Percentiles rank a stretch among this genome's conserved stretches.
Conservation (phyloP, 1,140 invertebrate species). For the Apis cerana region DNA sequence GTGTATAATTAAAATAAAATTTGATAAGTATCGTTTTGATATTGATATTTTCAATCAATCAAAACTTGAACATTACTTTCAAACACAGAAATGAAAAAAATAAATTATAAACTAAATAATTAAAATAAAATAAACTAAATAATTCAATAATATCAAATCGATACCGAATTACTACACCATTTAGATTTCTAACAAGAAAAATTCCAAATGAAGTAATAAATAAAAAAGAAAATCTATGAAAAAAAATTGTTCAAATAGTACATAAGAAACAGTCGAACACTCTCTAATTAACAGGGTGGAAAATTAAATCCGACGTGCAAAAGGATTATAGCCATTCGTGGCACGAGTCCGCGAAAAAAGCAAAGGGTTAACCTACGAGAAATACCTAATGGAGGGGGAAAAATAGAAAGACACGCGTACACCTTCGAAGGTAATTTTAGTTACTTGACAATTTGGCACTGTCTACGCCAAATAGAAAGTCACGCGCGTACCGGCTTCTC, state of each 20-base stretch:
- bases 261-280: background rate
- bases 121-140: no score
- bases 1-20: no score
- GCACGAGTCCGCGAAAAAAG: conserved; percentile 2
- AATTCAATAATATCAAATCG: no score
- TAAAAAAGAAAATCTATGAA: background rate
- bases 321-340: conserved; percentile 2
- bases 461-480: conserved; percentile 70
- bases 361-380: background rate
- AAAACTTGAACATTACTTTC: no score
- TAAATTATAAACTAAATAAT: no score
- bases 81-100: no score
- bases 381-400: conserved; percentile 31
- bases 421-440: conserved; percentile 78
- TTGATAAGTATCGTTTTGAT: no score
- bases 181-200: background rate
- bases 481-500: conserved; percentile 34
- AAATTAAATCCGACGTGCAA: background rate
- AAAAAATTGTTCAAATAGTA: no score
- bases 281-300: background rate
- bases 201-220: background rate
- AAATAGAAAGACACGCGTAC: conserved; percentile 53
- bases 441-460: conserved; percentile 78
- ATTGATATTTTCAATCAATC: no score
- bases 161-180: no score